Evolutionary conservation across 2,888 invertebrate genomes (phyloP).

Genomic region (Helobdella robusta): DNA sequence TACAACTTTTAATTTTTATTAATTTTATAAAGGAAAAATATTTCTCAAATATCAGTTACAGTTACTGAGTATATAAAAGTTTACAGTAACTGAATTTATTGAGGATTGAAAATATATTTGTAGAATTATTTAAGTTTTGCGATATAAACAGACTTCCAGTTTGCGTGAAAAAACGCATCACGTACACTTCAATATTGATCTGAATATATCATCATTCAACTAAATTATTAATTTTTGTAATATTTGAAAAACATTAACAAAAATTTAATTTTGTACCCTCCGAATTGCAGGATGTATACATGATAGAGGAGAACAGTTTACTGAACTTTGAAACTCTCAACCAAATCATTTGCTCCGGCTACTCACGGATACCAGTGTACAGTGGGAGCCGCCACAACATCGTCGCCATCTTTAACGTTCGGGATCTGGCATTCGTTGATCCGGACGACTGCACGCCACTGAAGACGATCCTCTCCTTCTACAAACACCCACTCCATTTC

Average conservation of each 20-base stretch:
- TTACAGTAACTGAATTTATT: too few relatives aligned
- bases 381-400: conserved; percentile 71
- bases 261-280: background rate
- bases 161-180: too few relatives aligned
- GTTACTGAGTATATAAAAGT: too few relatives aligned
- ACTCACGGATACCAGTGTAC: conserved; percentile 88
- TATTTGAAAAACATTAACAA: background rate
- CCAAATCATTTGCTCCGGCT: conserved; percentile 80
- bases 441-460: conserved; percentile 93
- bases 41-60: too few relatives aligned
- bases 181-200: too few relatives aligned
- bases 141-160: too few relatives aligned
- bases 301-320: conserved; percentile 77
- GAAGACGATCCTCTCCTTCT: conserved; percentile 80
- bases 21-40: too few relatives aligned
- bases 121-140: too few relatives aligned
- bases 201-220: background rate
- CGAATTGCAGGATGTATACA: conserved; percentile 67
- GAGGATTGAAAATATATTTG: too few relatives aligned
- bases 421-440: conserved; percentile 94
- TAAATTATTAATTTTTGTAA: background rate
- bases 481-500: conserved; percentile 85
- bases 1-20: too few relatives aligned
- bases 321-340: conserved; percentile 94
- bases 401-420: conserved; percentile 85